These are phyloP conservation scores for Cotesia typhae DNA, from an alignment of 1,140 invertebrate species.

Conservation along the genomic window DNA sequence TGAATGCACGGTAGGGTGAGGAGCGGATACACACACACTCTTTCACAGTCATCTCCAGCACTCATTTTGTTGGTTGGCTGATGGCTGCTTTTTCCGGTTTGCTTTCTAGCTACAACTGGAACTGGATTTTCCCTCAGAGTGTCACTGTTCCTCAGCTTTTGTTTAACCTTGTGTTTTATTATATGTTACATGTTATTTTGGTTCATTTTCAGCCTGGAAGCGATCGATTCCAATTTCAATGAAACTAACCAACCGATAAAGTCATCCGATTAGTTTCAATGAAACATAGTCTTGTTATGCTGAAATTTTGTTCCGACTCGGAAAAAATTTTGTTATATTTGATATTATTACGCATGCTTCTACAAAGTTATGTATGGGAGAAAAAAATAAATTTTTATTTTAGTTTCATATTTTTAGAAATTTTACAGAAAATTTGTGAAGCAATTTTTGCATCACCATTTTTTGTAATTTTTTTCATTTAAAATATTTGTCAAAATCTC, in stretches of 20 bases:
- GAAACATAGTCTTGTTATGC: neutral
- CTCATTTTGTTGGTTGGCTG: constrained; percentile 14
- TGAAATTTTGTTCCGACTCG: neutral
- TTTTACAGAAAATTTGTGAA: too few relatives aligned
- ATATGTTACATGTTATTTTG: neutral
- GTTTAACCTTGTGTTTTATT: too few relatives aligned
- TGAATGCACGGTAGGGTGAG: too few relatives aligned
- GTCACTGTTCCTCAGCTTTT: constrained; percentile 6
- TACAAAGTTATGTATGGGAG: too few relatives aligned
- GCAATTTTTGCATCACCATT: too few relatives aligned
- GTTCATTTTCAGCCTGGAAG: constrained; percentile 1
- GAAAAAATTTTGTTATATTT: neutral
- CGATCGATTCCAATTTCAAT: neutral
- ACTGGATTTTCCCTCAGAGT: neutral
- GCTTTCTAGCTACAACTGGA: neutral
- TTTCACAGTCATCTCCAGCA: constrained; percentile 25
- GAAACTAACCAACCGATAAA: constrained; percentile 20
- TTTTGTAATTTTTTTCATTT: too few relatives aligned
- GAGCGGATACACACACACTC: neutral
- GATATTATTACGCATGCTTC: neutral
- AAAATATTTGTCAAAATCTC: too few relatives aligned
- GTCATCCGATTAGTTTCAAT: constrained; percentile 31
- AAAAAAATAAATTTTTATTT: too few relatives aligned
- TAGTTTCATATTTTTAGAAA: too few relatives aligned
- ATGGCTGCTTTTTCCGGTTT: neutral